Conservation (phyloP, 64 coral and sea anemone species). For the Hydrozoanthus tunicans region DNA sequence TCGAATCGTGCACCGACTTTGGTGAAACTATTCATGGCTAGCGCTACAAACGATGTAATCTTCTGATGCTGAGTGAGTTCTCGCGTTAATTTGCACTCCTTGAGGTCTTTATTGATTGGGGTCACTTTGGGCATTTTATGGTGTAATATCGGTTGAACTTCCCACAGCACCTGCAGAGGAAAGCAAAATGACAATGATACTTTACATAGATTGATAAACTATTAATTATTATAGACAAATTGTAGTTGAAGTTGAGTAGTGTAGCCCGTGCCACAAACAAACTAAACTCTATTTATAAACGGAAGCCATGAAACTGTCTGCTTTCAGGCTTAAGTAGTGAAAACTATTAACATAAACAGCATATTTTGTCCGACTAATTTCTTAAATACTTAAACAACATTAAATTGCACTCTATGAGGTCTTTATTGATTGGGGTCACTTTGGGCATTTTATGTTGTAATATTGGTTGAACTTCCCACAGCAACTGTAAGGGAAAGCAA, state of each 20-base stretch:
- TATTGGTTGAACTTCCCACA: slow-evolving; percentile 47
- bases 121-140: slow-evolving; percentile 14
- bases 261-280: too few relatives aligned
- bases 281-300: too few relatives aligned
- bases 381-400: too few relatives aligned
- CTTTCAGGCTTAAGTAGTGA: too few relatives aligned
- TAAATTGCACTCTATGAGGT: neutral
- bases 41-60: slow-evolving; percentile 19
- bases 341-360: too few relatives aligned
- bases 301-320: too few relatives aligned
- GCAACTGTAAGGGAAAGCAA: neutral
- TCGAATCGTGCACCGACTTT: neutral
- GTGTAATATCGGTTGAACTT: slow-evolving; percentile 32
- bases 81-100: neutral
- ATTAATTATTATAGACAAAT: too few relatives aligned
- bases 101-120: slow-evolving; percentile 2
- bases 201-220: too few relatives aligned
- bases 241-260: too few relatives aligned
- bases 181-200: neutral
- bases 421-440: slow-evolving; percentile 20
- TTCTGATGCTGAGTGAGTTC: slow-evolving; percentile 3
- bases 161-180: slow-evolving; percentile 13
- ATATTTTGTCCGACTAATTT: too few relatives aligned
- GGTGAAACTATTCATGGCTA: slow-evolving; percentile 14
- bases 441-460: slow-evolving; percentile 8